Percentiles rank a stretch among this genome's conserved stretches.
phyloP scores from a whole-genome alignment of 2,888 invertebrate genomes.

The Brachyptera risi region DNA sequence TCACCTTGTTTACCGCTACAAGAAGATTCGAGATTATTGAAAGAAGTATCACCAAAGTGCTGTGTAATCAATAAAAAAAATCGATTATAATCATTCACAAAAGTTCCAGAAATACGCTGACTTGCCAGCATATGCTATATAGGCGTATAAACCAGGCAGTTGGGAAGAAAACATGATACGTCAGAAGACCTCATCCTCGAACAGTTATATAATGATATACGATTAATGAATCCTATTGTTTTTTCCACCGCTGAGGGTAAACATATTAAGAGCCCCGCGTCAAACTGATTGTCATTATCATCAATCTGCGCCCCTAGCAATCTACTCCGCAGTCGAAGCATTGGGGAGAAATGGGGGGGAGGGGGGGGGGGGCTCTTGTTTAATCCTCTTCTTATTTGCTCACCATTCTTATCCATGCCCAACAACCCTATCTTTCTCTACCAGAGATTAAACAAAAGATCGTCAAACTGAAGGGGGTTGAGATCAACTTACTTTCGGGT shows the following conservation, averaged over 20 bases:
- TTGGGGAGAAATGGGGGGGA: neutral
- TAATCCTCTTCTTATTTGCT: conserved; percentile 15
- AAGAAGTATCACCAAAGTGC: too few species aligned
- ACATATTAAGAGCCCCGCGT: neutral
- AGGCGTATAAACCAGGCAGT: too few species aligned
- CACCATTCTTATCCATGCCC: conserved; percentile 2
- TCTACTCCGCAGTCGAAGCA: neutral
- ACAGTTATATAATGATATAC: neutral
- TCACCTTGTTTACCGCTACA: too few species aligned
- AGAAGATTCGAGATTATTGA: too few species aligned
- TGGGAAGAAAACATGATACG: too few species aligned
- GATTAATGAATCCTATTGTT: conserved; percentile 1
- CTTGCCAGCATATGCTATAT: too few species aligned
- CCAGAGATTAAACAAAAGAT: conserved; percentile 3
- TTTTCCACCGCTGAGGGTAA: neutral
- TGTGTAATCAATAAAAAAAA: too few species aligned
- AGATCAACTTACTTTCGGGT: neutral
- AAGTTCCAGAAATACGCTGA: too few species aligned
- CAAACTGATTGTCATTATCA: conserved; percentile 9
- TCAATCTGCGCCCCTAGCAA: neutral
- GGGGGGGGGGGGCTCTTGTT: neutral
- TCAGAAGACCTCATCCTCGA: too few species aligned
- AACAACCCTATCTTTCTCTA: conserved; percentile 4
- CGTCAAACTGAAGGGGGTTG: too few species aligned
- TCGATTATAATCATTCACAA: too few species aligned